phyloP scores from a whole-genome alignment of 2,797 vertebrate species.

The Lateolabrax maculatus region DNA sequence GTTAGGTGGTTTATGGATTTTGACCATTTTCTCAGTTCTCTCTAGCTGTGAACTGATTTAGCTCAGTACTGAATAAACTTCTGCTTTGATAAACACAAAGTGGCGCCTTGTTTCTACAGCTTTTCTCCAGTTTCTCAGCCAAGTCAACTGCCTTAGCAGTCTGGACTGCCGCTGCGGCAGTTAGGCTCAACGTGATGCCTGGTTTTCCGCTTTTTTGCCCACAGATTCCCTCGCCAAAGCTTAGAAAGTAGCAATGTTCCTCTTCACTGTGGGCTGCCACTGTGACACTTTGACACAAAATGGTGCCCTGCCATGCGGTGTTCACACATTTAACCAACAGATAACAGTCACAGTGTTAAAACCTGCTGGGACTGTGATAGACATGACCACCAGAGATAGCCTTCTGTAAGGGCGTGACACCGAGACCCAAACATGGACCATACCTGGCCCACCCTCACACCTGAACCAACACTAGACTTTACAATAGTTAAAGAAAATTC shows the following conservation, averaged over 20 bases:
- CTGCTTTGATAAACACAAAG: slow-evolving; percentile 43
- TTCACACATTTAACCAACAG: slow-evolving; percentile 58
- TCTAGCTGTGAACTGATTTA: slow-evolving; percentile 39
- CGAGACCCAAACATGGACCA: not conserved
- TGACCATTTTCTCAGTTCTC: slow-evolving; percentile 9
- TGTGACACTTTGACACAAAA: slow-evolving; percentile 59
- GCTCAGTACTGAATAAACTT: slow-evolving; percentile 8
- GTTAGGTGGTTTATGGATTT: slow-evolving; percentile 24
- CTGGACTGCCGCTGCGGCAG: slow-evolving; percentile 36
- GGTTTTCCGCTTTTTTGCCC: slow-evolving; percentile 20
- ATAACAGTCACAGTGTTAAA: slow-evolving; percentile 32
- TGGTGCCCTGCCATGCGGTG: slow-evolving; percentile 30
- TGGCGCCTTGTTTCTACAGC: slow-evolving; percentile 29
- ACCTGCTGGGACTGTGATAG: slow-evolving; percentile 24
- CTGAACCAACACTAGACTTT: not conserved
- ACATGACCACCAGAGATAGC: slow-evolving; percentile 14
- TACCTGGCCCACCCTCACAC: not conserved
- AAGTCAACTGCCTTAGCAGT: slow-evolving; percentile 11
- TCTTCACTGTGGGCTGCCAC: slow-evolving; percentile 25
- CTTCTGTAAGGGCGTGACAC: not conserved
- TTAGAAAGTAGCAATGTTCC: slow-evolving; percentile 8
- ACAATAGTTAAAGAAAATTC: not conserved
- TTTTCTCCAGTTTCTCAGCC: slow-evolving; percentile 2
- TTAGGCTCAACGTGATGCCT: slow-evolving; percentile 28
- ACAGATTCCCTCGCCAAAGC: slow-evolving; percentile 34